phyloP scores from a whole-genome alignment of 2,888 invertebrate species.

The Muschampia plurimacula region DNA sequence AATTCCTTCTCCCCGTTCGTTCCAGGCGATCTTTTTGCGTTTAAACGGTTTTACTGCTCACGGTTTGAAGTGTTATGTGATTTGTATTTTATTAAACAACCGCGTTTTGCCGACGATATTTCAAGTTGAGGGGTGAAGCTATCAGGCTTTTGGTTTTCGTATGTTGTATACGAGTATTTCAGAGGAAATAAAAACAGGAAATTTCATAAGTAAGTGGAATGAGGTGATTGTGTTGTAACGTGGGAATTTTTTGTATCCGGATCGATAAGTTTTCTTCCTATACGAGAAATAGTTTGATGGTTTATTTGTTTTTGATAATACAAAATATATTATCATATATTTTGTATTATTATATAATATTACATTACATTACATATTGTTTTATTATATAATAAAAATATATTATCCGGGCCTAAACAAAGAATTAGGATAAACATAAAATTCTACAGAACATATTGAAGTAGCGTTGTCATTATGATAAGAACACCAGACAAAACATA shows the following conservation, averaged over 20 bases:
- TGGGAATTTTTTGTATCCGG: background rate
- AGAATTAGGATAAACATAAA: too few relatives aligned
- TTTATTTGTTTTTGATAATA: too few relatives aligned
- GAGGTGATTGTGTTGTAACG: background rate
- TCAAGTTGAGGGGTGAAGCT: slow-evolving; percentile 18
- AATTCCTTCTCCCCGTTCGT: slow-evolving; percentile 28
- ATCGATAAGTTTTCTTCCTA: background rate
- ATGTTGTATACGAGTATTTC: background rate
- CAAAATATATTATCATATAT: too few relatives aligned
- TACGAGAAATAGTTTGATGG: too few relatives aligned
- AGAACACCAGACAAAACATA: too few relatives aligned
- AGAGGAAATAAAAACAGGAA: background rate
- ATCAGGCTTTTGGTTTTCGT: slow-evolving; percentile 2
- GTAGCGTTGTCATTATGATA: too few relatives aligned
- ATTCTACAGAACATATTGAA: too few relatives aligned
- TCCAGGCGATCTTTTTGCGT: slow-evolving; percentile 19
- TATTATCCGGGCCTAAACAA: too few relatives aligned
- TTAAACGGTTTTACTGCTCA: slow-evolving; percentile 29
- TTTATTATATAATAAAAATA: too few relatives aligned
- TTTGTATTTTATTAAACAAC: slow-evolving; percentile 32
- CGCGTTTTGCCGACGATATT: slow-evolving; percentile 21
- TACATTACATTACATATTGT: too few relatives aligned
- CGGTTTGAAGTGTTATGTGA: slow-evolving; percentile 28
- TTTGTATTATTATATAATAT: too few relatives aligned
- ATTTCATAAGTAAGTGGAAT: background rate